These are phyloP conservation scores for Caenorhabditis virilis DNA, from an alignment of 2,888 invertebrate genomes.

Conservation along the genomic window DNA sequence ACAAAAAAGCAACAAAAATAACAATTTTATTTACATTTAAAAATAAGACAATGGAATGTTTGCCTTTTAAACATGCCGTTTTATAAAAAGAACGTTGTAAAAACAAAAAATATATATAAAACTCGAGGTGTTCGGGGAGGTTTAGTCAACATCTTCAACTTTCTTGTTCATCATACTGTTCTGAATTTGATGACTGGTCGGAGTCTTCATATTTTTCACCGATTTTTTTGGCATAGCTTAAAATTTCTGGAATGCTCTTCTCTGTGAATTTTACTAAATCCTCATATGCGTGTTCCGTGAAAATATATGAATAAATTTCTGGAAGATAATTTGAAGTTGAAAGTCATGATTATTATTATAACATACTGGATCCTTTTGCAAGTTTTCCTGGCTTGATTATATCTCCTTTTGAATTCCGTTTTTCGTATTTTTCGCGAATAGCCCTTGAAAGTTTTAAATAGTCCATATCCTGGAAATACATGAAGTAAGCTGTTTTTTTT, in stretches of 20 bases:
- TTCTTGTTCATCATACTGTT: slow-evolving; percentile 10
- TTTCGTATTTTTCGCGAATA: slow-evolving; percentile 33
- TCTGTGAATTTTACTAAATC: slow-evolving; percentile 15
- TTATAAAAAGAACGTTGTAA: too few species aligned
- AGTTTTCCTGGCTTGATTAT: slow-evolving; percentile 16
- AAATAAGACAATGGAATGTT: too few species aligned
- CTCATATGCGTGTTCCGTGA: slow-evolving; percentile 21
- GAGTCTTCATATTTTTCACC: slow-evolving; percentile 11
- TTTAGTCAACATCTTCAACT: too few species aligned
- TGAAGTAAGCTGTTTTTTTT: background rate
- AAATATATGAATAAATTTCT: slow-evolving; percentile 35
- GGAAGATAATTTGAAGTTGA: background rate
- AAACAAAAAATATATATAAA: too few species aligned
- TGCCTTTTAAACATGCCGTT: too few species aligned
- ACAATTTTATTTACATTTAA: too few species aligned
- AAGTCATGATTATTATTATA: background rate
- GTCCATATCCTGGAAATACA: slow-evolving; percentile 27
- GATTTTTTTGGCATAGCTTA: slow-evolving; percentile 8
- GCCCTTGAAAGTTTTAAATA: slow-evolving; percentile 33
- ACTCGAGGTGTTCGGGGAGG: too few species aligned
- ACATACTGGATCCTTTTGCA: slow-evolving; percentile 30
- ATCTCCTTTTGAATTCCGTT: slow-evolving; percentile 5
- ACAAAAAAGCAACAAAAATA: too few species aligned
- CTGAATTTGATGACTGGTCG: slow-evolving; percentile 11
- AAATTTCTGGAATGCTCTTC: slow-evolving; percentile 12